Percentiles rank a stretch among this genome's conserved stretches.
phyloP scores from a whole-genome alignment of 2,888 invertebrate species.

The Tinea pellionella region DNA sequence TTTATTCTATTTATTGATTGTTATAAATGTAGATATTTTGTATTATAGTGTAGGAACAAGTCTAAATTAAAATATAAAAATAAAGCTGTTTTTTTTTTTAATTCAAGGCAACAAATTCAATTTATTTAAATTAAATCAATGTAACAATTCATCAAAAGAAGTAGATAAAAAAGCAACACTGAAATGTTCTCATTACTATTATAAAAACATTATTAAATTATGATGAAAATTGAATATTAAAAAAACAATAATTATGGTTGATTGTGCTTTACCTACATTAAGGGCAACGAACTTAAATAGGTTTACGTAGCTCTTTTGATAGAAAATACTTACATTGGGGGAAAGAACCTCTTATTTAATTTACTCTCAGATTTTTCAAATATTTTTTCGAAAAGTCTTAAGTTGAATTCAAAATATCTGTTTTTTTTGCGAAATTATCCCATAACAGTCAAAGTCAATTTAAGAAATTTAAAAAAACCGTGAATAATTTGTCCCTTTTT shows the following conservation, averaged over 20 bases:
- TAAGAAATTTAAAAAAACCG: no score
- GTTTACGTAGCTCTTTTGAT: neutral
- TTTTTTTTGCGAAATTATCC: no score
- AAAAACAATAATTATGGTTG: neutral
- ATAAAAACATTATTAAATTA: no score
- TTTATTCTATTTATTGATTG: slow-evolving; percentile 33
- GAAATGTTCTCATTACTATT: no score
- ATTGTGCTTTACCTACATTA: neutral
- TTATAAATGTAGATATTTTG: neutral
- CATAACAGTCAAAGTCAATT: no score
- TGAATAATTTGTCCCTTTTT: no score
- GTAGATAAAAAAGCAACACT: neutral
- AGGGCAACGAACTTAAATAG: neutral
- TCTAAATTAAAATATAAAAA: neutral
- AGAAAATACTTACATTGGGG: neutral
- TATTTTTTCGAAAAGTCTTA: neutral
- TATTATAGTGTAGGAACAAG: neutral
- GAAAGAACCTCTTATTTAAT: neutral
- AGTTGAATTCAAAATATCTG: no score
- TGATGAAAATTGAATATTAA: no score
- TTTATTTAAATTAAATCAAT: no score
- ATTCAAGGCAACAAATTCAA: neutral
- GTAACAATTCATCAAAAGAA: neutral
- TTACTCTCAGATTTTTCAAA: neutral
- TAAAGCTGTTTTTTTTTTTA: neutral